A percentile compares a stretch with the other conserved stretches of the same genome.
These are phyloP conservation scores for Panulirus ornatus DNA, from an alignment of 1,140 invertebrate genomes.

Conservation along the genomic window DNA sequence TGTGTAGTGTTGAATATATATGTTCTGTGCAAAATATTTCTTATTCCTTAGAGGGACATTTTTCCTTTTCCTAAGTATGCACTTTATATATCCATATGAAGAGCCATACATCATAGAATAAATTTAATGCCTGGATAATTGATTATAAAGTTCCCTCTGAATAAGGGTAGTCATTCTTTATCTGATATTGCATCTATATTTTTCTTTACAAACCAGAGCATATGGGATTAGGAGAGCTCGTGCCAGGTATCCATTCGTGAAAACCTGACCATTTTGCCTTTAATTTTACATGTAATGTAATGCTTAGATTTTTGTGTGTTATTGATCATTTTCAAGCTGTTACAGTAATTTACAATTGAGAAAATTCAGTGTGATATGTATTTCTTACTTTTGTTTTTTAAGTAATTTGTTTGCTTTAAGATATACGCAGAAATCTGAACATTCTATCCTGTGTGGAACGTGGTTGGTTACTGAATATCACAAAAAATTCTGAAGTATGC, in stretches of 20 bases:
- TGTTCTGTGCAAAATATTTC: too few relatives aligned
- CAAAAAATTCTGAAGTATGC: constrained; percentile 1
- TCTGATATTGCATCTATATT: constrained; percentile 1
- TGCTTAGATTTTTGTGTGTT: constrained; percentile 8
- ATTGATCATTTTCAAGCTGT: not conserved
- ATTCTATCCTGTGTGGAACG: not conserved
- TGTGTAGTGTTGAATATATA: not conserved
- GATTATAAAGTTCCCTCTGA: too few relatives aligned
- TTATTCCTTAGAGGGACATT: too few relatives aligned
- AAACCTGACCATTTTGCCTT: not conserved
- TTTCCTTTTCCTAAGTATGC: not conserved
- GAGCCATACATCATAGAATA: not conserved
- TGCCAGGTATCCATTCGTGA: constrained; percentile 24
- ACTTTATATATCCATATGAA: not conserved
- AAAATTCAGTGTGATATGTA: not conserved
- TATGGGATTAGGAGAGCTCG: constrained; percentile 59
- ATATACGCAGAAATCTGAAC: not conserved
- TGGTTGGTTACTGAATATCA: constrained; percentile 19
- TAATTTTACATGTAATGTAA: constrained; percentile 16
- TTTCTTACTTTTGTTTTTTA: not conserved
- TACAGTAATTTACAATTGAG: not conserved
- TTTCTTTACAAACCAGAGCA: constrained; percentile 43
- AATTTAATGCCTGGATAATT: not conserved
- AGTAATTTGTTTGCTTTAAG: not conserved
- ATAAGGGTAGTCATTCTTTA: not conserved